Percentiles rank a stretch among this genome's conserved stretches.
These are phyloP conservation scores for Bos javanicus DNA, from an alignment of 2,113 vertebrate species.

Conservation along the genomic window DNA sequence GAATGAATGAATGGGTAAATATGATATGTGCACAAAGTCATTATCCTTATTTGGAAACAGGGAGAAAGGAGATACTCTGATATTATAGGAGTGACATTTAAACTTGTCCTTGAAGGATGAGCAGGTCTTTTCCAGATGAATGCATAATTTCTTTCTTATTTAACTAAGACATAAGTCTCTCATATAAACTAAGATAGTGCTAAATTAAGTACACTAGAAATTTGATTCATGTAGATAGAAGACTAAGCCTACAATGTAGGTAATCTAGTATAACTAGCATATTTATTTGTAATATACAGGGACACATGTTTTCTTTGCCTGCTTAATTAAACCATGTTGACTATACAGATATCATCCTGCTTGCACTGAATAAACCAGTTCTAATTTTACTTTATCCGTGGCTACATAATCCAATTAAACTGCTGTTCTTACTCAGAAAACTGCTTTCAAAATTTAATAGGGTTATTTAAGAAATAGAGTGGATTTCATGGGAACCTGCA, in stretches of 20 bases:
- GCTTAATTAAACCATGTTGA: constrained; percentile 58
- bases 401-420: constrained; percentile 60
- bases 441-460: constrained; percentile 53
- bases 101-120: constrained; percentile 29
- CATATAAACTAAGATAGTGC: constrained; percentile 42
- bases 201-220: constrained; percentile 48
- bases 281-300: constrained; percentile 57
- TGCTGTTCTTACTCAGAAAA: constrained; percentile 48
- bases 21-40: neutral
- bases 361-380: constrained; percentile 56
- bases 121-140: constrained; percentile 41
- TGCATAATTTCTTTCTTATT: constrained; percentile 45
- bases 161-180: neutral
- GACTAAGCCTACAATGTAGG: constrained; percentile 21
- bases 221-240: constrained; percentile 34
- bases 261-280: neutral
- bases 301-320: constrained; percentile 38
- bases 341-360: constrained; percentile 42
- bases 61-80: neutral
- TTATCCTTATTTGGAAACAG: neutral
- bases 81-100: neutral
- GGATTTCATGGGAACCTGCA: constrained; percentile 46
- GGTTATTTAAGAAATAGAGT: constrained; percentile 56
- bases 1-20: neutral
- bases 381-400: constrained; percentile 69